Evolutionary conservation across 37 sponge, comb jelly and placozoan species (phyloP).

Genomic region (Beroe ovata): DNA sequence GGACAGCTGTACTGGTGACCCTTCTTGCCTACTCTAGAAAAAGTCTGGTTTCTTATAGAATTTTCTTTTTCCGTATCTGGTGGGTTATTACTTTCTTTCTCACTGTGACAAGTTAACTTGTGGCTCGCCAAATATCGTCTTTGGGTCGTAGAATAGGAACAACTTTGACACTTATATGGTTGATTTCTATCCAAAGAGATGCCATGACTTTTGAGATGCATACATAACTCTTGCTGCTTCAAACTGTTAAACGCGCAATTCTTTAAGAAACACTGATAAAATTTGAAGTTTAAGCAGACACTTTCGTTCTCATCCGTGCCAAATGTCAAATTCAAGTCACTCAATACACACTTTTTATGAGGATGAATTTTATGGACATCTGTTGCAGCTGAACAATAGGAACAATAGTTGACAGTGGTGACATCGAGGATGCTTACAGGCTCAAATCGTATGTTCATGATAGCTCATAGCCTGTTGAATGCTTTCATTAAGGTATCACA

Average conservation of each 20-base stretch:
- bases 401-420: neutral
- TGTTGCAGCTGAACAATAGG: neutral
- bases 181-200: neutral
- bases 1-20: neutral
- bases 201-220: neutral
- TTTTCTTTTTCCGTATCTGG: too few species aligned
- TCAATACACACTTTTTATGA: neutral
- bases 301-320: neutral
- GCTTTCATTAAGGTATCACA: too few species aligned
- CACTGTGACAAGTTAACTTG: neutral
- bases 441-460: constrained; percentile 39
- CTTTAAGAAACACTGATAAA: constrained; percentile 11
- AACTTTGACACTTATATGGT: neutral
- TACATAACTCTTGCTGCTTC: neutral
- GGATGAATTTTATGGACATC: neutral
- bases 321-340: neutral
- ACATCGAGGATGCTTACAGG: neutral
- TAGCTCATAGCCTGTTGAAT: too few species aligned
- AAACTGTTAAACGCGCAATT: neutral
- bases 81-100: too few species aligned
- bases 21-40: too few species aligned
- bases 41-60: too few species aligned
- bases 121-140: neutral
- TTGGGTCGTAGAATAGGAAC: neutral
- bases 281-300: neutral